Conservation (phyloP, 2,888 invertebrate species). For the Calameuta idolon region DNA sequence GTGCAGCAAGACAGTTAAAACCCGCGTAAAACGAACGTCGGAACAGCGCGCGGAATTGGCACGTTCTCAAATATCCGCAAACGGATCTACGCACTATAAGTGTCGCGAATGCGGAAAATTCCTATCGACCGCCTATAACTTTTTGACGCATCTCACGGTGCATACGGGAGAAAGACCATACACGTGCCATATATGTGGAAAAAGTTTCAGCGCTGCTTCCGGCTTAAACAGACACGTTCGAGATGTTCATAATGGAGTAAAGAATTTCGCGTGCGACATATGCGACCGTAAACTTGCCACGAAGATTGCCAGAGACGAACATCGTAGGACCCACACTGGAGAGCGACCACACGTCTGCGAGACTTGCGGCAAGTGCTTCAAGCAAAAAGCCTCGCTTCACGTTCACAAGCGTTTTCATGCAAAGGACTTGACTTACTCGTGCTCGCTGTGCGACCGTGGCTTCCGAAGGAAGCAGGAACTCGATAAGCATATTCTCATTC, state of each 20-base stretch:
- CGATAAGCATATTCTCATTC: conserved; percentile 66
- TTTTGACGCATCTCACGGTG: conserved; percentile 42
- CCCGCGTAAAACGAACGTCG: not conserved
- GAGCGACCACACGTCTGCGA: conserved; percentile 61
- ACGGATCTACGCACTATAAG: conserved; percentile 70
- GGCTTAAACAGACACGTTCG: conserved; percentile 54
- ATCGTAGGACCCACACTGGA: conserved; percentile 56
- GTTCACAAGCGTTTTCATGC: conserved; percentile 62
- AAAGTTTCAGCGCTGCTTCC: conserved; percentile 54
- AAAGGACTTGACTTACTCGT: conserved; percentile 30
- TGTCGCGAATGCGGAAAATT: conserved; percentile 72
- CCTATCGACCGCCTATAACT: conserved; percentile 72
- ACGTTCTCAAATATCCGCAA: conserved; percentile 46
- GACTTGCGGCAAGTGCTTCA: conserved; percentile 67
- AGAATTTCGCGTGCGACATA: conserved; percentile 52
- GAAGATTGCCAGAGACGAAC: conserved; percentile 51
- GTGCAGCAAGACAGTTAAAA: not conserved
- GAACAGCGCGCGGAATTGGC: conserved; percentile 11
- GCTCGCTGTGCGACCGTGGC: conserved; percentile 54
- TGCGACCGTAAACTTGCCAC: conserved; percentile 53
- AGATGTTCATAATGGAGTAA: conserved; percentile 50
- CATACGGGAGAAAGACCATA: conserved; percentile 52
- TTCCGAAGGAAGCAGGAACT: conserved; percentile 69
- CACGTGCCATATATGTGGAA: conserved; percentile 54
- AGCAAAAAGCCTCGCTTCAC: conserved; percentile 65